phyloP scores from a whole-genome alignment of 2,797 vertebrate species.

The Emydoidea blandingii region DNA sequence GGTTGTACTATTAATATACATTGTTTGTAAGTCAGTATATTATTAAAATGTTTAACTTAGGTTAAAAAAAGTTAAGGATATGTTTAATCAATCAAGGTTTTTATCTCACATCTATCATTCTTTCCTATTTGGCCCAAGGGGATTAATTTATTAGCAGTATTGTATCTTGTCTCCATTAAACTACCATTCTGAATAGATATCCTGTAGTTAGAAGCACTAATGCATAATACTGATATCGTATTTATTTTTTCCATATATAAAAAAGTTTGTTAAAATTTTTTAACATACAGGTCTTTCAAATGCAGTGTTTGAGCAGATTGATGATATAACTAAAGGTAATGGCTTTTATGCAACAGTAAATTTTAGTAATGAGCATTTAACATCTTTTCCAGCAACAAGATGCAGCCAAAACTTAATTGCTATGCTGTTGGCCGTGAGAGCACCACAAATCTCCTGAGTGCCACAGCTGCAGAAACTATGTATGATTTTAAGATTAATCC shows the following conservation, averaged over 20 bases:
- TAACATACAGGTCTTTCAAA: not conserved
- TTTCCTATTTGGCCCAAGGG: not conserved
- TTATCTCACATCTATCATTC: conserved; percentile 20
- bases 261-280: not conserved
- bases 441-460: not conserved
- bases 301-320: not conserved
- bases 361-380: not conserved
- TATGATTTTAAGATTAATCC: not conserved
- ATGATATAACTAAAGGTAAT: not conserved
- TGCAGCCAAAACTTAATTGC: not conserved
- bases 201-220: not conserved
- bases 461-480: not conserved
- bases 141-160: conserved; percentile 27
- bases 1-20: not conserved
- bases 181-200: not conserved
- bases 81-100: not conserved
- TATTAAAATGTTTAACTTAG: not conserved
- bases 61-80: conserved; percentile 10
- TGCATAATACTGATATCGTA: not conserved
- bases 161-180: not conserved
- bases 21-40: conserved; percentile 12
- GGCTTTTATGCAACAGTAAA: not conserved
- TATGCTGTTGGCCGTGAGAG: not conserved
- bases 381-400: not conserved
- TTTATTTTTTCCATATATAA: not conserved